Evolutionary conservation across 2,888 invertebrate genomes (phyloP).

Genomic region (Ophion slaviceki): DNA sequence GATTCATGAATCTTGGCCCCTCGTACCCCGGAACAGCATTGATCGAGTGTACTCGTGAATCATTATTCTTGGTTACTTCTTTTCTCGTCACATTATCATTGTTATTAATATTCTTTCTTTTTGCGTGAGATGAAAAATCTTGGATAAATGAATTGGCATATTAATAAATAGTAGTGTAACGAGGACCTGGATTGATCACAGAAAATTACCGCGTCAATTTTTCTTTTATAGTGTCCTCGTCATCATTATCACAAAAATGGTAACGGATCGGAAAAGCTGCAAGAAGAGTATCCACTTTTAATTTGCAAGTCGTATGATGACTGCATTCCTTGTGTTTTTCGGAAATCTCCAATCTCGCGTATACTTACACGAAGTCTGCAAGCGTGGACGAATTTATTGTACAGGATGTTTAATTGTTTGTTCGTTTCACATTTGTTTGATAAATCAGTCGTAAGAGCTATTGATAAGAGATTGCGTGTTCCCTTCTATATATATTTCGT

Average conservation of each 20-base stretch:
- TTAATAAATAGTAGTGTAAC: constrained; percentile 38
- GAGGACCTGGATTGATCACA: constrained; percentile 27
- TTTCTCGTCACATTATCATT: not conserved
- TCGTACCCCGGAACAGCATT: constrained; percentile 49
- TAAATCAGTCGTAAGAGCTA: constrained; percentile 10
- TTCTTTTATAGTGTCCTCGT: not conserved
- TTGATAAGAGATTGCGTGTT: not conserved
- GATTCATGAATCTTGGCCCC: constrained; percentile 55
- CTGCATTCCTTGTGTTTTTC: not conserved
- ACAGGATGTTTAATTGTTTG: not conserved
- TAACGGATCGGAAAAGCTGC: constrained; percentile 48
- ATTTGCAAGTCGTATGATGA: not conserved
- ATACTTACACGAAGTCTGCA: not conserved
- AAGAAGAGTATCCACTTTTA: not conserved
- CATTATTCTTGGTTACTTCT: constrained; percentile 19
- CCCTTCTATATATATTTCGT: too few relatives aligned
- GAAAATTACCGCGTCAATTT: constrained; percentile 38
- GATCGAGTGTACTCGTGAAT: constrained; percentile 24
- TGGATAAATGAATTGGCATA: constrained; percentile 16
- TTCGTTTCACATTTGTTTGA: not conserved
- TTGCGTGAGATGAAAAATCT: constrained; percentile 29
- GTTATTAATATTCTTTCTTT: not conserved
- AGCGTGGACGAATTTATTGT: constrained; percentile 21
- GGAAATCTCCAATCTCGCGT: not conserved
- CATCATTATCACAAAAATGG: constrained; percentile 29